Evolutionary conservation across 1,140 invertebrate genomes (phyloP).

Genomic region (Geopemphigus sp.): DNA sequence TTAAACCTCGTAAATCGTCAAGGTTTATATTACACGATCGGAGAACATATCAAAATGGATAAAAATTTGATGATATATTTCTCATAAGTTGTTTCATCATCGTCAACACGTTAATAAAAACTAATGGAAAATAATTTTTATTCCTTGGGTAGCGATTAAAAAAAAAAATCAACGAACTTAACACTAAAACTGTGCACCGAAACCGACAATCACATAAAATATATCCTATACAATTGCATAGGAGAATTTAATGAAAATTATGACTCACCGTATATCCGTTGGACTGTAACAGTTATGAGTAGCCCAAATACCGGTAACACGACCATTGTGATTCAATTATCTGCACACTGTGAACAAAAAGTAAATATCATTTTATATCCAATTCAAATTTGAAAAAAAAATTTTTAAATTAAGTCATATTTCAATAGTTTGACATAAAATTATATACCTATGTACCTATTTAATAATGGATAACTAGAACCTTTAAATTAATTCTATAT

Average conservation of each 20-base stretch:
- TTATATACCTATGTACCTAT: no score
- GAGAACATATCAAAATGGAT: neutral
- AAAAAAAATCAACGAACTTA: neutral
- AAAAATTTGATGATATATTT: slow-evolving; percentile 11
- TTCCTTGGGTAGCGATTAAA: neutral
- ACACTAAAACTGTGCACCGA: slow-evolving; percentile 3
- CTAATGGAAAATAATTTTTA: neutral
- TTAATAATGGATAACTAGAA: no score
- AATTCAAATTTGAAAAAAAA: neutral
- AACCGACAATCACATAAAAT: slow-evolving; percentile 17
- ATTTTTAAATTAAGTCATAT: no score
- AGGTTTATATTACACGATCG: slow-evolving; percentile 8
- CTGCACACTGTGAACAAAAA: slow-evolving; percentile 32
- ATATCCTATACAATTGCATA: neutral
- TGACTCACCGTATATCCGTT: slow-evolving; percentile 44
- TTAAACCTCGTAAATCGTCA: slow-evolving; percentile 1
- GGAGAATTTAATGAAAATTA: slow-evolving; percentile 16
- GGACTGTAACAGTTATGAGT: slow-evolving; percentile 17
- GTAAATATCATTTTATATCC: neutral
- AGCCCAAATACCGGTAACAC: slow-evolving; percentile 39
- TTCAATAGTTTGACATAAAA: no score
- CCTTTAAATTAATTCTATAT: no score
- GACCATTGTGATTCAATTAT: slow-evolving; percentile 39
- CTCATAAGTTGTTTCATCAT: slow-evolving; percentile 1
- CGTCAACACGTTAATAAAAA: slow-evolving; percentile 35